Percentiles rank a stretch among this genome's conserved stretches.
phyloP scores from a whole-genome alignment of 2,797 vertebrate genomes.

The Leptoclinus maculatus region DNA sequence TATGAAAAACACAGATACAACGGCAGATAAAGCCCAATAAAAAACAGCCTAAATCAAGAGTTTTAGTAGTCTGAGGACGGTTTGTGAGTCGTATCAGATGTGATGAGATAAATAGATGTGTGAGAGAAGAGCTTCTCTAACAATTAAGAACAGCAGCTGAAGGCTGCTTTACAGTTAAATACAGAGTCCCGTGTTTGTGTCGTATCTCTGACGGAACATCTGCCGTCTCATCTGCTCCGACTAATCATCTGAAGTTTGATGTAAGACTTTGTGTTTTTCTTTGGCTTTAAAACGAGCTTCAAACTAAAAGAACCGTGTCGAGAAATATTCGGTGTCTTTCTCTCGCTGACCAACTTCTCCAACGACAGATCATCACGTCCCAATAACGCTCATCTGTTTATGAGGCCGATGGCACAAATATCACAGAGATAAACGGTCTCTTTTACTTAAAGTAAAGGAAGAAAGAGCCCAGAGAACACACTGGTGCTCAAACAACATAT shows the following conservation, averaged over 20 bases:
- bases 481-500: background rate
- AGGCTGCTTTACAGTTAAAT: background rate
- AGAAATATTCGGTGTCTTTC: constrained; percentile 6
- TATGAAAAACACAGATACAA: background rate
- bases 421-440: background rate
- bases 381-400: constrained; percentile 4
- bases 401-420: background rate
- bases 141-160: constrained; percentile 16
- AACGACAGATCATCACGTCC: background rate
- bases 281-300: background rate
- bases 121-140: background rate
- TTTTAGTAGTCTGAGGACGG: background rate
- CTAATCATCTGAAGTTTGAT: constrained; percentile 15
- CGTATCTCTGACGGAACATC: constrained; percentile 28
- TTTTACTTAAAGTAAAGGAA: background rate
- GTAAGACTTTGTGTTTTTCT: background rate
- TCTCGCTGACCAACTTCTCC: background rate
- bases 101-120: background rate
- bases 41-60: background rate
- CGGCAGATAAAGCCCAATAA: background rate
- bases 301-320: background rate
- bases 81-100: background rate
- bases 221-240: constrained; percentile 23
- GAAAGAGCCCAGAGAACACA: background rate
- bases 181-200: background rate